A percentile compares a stretch with the other conserved stretches of the same genome.
These are phyloP conservation scores for Mus spicilegus DNA, from an alignment of 2,113 vertebrate species.

Conservation along the genomic window DNA sequence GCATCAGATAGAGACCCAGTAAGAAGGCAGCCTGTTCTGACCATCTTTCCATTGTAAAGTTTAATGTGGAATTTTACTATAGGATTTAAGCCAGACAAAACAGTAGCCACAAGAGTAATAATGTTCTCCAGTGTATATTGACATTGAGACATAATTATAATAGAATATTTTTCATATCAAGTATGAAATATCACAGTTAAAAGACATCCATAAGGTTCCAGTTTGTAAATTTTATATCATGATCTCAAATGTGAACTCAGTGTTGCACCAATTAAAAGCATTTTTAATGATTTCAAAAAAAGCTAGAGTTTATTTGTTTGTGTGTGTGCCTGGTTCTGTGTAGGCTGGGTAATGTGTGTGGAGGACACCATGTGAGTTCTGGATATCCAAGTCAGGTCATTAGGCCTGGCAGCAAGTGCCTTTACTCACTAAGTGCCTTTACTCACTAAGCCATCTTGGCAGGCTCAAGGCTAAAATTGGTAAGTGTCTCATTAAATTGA, in stretches of 20 bases:
- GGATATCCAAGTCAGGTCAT: background rate
- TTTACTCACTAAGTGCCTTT: background rate
- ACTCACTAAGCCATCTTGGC: background rate
- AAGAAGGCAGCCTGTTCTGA: background rate
- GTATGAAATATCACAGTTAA: background rate
- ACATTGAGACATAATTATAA: background rate
- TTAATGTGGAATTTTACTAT: background rate
- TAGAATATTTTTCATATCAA: background rate
- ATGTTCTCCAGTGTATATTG: background rate
- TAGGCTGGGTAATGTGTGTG: background rate
- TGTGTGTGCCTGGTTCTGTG: background rate
- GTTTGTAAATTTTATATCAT: background rate
- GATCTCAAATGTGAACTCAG: slow-evolving; percentile 22
- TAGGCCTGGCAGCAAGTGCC: background rate
- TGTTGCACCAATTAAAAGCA: background rate
- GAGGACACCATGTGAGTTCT: too few relatives aligned
- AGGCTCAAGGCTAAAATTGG: slow-evolving; percentile 9
- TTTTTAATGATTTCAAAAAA: slow-evolving; percentile 54
- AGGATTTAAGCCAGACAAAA: background rate
- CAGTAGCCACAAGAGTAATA: background rate
- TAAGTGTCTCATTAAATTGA: background rate
- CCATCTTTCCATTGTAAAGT: background rate
- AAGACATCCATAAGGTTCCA: background rate
- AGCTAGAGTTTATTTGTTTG: background rate
- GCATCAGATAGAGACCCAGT: background rate